phyloP scores from a whole-genome alignment of 2,113 vertebrate species.

The Amphiprion percula region DNA sequence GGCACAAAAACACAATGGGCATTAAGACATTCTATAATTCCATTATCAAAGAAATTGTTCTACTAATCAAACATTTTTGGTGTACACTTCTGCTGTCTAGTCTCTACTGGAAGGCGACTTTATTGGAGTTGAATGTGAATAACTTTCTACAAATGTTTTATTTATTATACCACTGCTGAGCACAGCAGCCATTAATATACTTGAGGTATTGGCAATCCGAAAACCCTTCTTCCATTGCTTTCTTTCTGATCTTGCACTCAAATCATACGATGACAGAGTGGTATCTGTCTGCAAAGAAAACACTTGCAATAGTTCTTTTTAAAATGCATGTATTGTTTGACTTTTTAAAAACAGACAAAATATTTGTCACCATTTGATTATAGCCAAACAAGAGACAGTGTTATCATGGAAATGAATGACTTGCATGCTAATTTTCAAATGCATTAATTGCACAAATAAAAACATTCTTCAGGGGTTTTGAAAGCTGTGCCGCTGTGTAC shows the following conservation, averaged over 20 bases:
- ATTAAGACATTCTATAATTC: too few species aligned
- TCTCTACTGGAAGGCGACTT: not conserved
- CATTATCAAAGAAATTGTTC: not conserved
- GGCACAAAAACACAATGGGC: not conserved
- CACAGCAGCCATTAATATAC: constrained; percentile 6
- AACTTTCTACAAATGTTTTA: constrained; percentile 15
- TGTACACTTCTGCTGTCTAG: not conserved
- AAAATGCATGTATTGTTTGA: constrained; percentile 32
- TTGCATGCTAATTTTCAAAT: constrained; percentile 49
- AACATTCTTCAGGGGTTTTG: constrained; percentile 39
- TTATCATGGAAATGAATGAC: constrained; percentile 61
- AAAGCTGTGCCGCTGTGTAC: constrained; percentile 46
- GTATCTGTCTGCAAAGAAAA: constrained; percentile 9
- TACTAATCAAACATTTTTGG: not conserved
- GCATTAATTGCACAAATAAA: constrained; percentile 65
- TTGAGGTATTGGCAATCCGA: constrained; percentile 2
- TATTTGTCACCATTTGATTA: constrained; percentile 52
- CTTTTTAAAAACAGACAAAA: constrained; percentile 36
- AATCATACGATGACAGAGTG: not conserved
- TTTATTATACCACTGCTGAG: constrained; percentile 11
- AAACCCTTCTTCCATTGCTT: not conserved
- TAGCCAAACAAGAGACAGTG: constrained; percentile 52
- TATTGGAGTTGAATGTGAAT: constrained; percentile 22
- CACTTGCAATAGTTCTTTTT: constrained; percentile 19
- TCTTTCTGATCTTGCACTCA: not conserved